Evolutionary conservation across 2,113 vertebrate species (phyloP).

Genomic region (Desmodus rotundus): DNA sequence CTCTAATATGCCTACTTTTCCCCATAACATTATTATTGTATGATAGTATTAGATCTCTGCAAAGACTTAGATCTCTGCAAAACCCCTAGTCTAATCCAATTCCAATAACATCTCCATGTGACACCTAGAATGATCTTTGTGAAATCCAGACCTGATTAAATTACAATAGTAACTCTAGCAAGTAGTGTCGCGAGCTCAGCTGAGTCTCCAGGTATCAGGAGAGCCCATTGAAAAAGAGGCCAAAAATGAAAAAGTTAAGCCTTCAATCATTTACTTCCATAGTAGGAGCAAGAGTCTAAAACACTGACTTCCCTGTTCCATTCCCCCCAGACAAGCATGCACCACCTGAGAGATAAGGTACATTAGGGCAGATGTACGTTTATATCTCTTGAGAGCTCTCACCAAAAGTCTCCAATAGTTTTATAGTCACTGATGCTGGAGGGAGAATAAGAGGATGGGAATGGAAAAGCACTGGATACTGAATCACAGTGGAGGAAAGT

Average conservation of each 20-base stretch:
- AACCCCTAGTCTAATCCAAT: background rate
- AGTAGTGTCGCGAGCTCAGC: background rate
- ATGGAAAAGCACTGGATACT: background rate
- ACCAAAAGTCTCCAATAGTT: background rate
- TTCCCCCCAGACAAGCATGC: background rate
- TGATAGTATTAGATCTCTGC: background rate
- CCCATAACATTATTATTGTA: background rate
- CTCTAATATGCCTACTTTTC: background rate
- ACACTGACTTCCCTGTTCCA: background rate
- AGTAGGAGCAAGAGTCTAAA: background rate
- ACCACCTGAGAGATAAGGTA: background rate
- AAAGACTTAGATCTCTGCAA: background rate
- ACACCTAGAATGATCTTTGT: background rate
- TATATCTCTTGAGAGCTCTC: fast-evolving
- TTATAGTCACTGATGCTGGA: background rate
- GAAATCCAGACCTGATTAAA: background rate
- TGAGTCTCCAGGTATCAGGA: background rate
- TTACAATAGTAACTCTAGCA: background rate
- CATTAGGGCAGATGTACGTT: background rate
- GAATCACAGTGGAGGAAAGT: background rate
- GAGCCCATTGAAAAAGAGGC: background rate
- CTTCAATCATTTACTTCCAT: background rate
- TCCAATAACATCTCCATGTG: background rate
- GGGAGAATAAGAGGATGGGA: background rate
- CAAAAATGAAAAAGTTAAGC: background rate